phyloP scores from a whole-genome alignment of 2,797 vertebrate species.

The Labroides dimidiatus region DNA sequence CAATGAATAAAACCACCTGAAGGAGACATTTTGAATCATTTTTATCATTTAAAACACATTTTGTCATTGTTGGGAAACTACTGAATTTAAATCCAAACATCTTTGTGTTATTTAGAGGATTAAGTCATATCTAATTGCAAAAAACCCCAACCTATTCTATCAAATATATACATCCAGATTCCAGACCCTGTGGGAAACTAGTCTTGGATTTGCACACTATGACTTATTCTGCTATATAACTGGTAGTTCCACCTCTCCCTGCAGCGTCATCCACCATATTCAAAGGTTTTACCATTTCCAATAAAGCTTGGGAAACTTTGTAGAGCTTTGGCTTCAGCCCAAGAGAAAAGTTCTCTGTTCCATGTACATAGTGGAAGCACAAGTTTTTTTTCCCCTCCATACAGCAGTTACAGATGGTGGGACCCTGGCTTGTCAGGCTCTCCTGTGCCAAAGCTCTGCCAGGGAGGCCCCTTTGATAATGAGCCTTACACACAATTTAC shows the following conservation, averaged over 20 bases:
- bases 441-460: slow-evolving; percentile 74
- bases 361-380: slow-evolving; percentile 60
- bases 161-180: slow-evolving; percentile 18
- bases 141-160: slow-evolving; percentile 8
- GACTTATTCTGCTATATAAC: slow-evolving; percentile 42
- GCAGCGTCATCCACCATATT: slow-evolving; percentile 46
- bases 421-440: slow-evolving; percentile 59
- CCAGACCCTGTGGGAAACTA: slow-evolving; percentile 38
- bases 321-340: slow-evolving; percentile 52
- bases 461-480: slow-evolving; percentile 78
- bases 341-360: slow-evolving; percentile 54
- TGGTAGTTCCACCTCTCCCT: slow-evolving; percentile 47
- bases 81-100: background rate
- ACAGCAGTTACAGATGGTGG: slow-evolving; percentile 63
- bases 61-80: background rate
- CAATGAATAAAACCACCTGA: background rate
- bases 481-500: slow-evolving; percentile 77
- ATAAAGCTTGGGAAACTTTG: slow-evolving; percentile 72
- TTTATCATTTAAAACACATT: background rate
- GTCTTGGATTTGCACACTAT: slow-evolving; percentile 34
- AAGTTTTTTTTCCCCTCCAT: slow-evolving; percentile 8
- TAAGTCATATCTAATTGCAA: slow-evolving; percentile 2
- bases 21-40: background rate
- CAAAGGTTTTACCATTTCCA: slow-evolving; percentile 63
- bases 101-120: background rate